Evolutionary conservation across 37 sponge, comb jelly and placozoan species (phyloP).

Genomic region (Halichondria panicea): DNA sequence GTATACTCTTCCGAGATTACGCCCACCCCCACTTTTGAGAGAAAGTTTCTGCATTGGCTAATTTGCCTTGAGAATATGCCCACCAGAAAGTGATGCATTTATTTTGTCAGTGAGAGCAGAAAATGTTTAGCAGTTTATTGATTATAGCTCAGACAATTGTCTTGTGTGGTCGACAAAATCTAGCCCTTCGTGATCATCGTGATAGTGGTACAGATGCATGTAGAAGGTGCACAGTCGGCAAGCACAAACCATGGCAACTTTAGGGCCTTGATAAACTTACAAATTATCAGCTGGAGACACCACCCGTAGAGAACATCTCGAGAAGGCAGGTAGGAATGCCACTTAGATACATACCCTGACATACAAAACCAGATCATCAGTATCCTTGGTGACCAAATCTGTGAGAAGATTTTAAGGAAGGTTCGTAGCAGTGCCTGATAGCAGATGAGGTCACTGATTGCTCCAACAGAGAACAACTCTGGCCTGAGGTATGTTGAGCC

Average conservation of each 20-base stretch:
- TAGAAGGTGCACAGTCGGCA: neutral
- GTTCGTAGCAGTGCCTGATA: too few species aligned
- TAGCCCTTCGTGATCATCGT: constrained; percentile 34
- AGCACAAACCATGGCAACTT: constrained; percentile 16
- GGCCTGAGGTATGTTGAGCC: too few species aligned
- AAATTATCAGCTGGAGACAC: constrained; percentile 34
- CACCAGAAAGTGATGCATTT: too few species aligned
- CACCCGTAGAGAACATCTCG: constrained; percentile 6
- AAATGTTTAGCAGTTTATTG: too few species aligned
- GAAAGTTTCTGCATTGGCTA: too few species aligned
- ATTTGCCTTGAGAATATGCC: too few species aligned
- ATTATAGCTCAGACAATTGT: constrained; percentile 47
- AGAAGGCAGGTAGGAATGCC: constrained; percentile 25
- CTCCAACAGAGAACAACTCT: too few species aligned
- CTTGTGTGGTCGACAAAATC: constrained; percentile 37
- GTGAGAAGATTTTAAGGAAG: neutral
- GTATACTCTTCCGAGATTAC: too few species aligned
- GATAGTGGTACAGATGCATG: constrained; percentile 19
- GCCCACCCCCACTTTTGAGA: too few species aligned
- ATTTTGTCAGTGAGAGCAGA: too few species aligned
- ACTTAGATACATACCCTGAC: constrained; percentile 19
- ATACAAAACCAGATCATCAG: constrained; percentile 18
- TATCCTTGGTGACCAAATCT: too few species aligned
- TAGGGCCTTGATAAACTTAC: constrained; percentile 18
- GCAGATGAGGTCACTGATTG: too few species aligned